Evolutionary conservation across 2,113 vertebrate species (phyloP), one percentile per base, ranked within the genome.

Genomic region (Chelonoidis abingdonii): DNA sequence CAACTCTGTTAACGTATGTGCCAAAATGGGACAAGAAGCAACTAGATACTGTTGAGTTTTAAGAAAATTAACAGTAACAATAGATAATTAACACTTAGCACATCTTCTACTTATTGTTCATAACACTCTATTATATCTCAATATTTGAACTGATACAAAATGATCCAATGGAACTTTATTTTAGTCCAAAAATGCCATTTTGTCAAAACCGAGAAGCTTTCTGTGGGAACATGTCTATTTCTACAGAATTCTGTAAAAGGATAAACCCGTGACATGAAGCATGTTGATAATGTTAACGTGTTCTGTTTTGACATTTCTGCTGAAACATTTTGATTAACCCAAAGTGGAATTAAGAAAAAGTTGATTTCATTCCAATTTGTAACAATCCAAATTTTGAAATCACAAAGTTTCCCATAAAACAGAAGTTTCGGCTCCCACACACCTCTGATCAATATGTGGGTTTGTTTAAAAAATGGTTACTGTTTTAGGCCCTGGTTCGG

Each of bases 401-500:
- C 38, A 6, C 16, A 69, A 10, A 41, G 38, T 72, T 72, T 72
- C 19, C n/a, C n/a, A 24, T 13, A 76, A 76, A 76, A 76, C 72
- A 76, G 11, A 76, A 44, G 41, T 22, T 76, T 44, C 44, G 72
- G 9, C 72, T 76, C 38, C 5, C 38, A 76, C 38, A 22, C 22
- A 38, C 5, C 22, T 25, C 72, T 44, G 22, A 76, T 44, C 72
- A 44, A 41, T 25, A 38, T 22, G 6, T 76, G 24, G 22, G 4
- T 21, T 44, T 22, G 25, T 41, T 44, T 44, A 44, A 76, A 76
- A 41, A 24, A 41, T 76, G 24, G 72, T 44, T 41, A 25, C 11
- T 41, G 38, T 11, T 62, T 38, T 72, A 38, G 69, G 88, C 92
- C 88, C 96, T 94, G 79, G 88, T 95, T 94, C 87, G 86, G 86